Evolutionary conservation across 2,888 invertebrate genomes (phyloP).

Genomic region (Cephonodes hylas): DNA sequence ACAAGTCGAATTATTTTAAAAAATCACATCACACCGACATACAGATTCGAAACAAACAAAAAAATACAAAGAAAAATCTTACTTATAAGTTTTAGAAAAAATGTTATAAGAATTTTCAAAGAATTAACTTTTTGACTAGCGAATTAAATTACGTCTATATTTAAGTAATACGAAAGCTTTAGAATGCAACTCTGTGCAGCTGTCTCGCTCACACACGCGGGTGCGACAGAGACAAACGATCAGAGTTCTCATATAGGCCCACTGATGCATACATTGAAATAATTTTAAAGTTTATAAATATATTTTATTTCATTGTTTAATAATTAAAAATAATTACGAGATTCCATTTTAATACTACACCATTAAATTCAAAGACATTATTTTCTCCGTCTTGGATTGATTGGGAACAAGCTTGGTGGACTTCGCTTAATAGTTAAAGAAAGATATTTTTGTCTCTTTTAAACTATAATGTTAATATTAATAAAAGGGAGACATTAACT

Average conservation of each 20-base stretch:
- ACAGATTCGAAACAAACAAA: not conserved
- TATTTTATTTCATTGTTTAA: slow-evolving; percentile 29
- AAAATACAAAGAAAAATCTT: slow-evolving; percentile 20
- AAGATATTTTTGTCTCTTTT: not conserved
- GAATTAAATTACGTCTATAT: slow-evolving; percentile 68
- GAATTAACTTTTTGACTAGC: slow-evolving; percentile 73
- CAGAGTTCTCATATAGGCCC: slow-evolving; percentile 20
- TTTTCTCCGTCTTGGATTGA: not conserved
- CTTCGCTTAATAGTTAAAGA: not conserved
- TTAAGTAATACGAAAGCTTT: slow-evolving; percentile 67
- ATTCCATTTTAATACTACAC: slow-evolving; percentile 38
- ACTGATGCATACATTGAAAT: slow-evolving; percentile 24
- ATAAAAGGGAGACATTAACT: not conserved
- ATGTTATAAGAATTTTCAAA: slow-evolving; percentile 35
- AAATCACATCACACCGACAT: not conserved
- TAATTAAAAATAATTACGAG: slow-evolving; percentile 26
- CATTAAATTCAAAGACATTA: slow-evolving; percentile 14
- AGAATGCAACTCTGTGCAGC: slow-evolving; percentile 30
- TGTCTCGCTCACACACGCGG: slow-evolving; percentile 29
- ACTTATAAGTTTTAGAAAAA: slow-evolving; percentile 23
- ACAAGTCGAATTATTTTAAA: not conserved
- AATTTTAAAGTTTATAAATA: slow-evolving; percentile 26
- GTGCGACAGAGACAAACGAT: slow-evolving; percentile 29
- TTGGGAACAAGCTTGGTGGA: not conserved
- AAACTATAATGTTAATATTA: not conserved